Evolutionary conservation across 1,140 invertebrate genomes (phyloP).

Genomic region (Eubasilissa regina): DNA sequence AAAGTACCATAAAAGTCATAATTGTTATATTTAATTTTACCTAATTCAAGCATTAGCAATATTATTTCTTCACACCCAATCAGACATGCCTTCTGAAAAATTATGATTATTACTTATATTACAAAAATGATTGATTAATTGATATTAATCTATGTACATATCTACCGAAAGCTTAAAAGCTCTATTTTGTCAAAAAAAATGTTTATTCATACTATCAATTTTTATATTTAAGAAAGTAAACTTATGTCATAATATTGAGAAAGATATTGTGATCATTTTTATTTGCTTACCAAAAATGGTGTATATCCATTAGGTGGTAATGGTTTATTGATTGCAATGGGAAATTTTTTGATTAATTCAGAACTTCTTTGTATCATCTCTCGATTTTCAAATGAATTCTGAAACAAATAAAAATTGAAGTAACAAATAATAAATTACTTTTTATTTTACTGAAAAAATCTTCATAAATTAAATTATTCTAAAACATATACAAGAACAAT

Average conservation of each 20-base stretch:
- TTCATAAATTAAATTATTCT: too few relatives aligned
- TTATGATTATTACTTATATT: not conserved
- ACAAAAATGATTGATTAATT: not conserved
- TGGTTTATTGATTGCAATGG: constrained; percentile 16
- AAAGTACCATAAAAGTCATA: not conserved
- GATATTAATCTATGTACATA: constrained; percentile 3
- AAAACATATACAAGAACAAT: too few relatives aligned
- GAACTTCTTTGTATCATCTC: not conserved
- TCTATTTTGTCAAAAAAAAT: too few relatives aligned
- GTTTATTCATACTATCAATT: too few relatives aligned
- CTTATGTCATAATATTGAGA: too few relatives aligned
- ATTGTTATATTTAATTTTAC: not conserved
- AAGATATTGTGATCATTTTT: too few relatives aligned
- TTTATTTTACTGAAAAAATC: too few relatives aligned
- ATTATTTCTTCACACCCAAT: constrained; percentile 41
- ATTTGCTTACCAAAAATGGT: constrained; percentile 46
- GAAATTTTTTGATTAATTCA: not conserved
- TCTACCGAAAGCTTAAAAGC: not conserved
- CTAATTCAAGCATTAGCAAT: constrained; percentile 31
- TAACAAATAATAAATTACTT: too few relatives aligned
- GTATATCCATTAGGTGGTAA: constrained; percentile 43
- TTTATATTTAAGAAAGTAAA: too few relatives aligned
- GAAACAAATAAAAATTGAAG: not conserved
- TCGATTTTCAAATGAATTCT: not conserved
- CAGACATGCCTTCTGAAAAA: constrained; percentile 48